Conservation (phyloP, 1,140 invertebrate species). For the Mercenaria mercenaria region DNA sequence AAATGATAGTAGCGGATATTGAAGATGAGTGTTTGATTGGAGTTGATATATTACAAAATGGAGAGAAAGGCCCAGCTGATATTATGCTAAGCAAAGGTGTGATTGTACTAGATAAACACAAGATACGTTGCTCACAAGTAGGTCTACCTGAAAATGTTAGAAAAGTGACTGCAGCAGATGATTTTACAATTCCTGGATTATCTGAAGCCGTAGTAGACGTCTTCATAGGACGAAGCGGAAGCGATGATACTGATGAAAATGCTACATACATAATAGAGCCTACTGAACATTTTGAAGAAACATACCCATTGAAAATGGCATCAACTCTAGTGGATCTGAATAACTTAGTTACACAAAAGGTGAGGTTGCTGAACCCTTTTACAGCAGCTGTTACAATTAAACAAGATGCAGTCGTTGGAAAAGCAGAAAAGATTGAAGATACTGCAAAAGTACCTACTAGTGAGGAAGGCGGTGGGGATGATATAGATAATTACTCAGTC, state of each 20-base stretch:
- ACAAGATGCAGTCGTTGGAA: neutral
- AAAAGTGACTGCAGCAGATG: neutral
- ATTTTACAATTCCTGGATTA: neutral
- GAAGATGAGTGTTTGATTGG: conserved; percentile 2
- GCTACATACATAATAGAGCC: conserved; percentile 3
- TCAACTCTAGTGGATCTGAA: conserved; percentile 19
- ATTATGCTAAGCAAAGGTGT: neutral
- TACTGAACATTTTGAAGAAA: neutral
- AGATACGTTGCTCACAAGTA: conserved; percentile 1
- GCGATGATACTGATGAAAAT: neutral
- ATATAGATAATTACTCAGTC: neutral
- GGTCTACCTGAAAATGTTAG: neutral
- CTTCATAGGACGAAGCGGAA: neutral
- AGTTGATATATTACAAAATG: neutral
- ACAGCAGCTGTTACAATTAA: neutral
- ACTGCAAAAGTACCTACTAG: neutral
- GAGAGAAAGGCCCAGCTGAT: conserved; percentile 14
- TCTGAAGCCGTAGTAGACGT: neutral
- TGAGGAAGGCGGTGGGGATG: conserved; percentile 8
- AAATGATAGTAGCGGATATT: conserved; percentile 24
- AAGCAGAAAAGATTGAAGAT: neutral
- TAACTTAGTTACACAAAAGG: neutral
- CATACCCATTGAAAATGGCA: conserved; percentile 22
- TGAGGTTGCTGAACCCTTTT: conserved; percentile 20
- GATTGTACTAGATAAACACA: neutral